These are phyloP conservation scores for Cryptomyrus ogoouensis DNA, from an alignment of 2,113 vertebrate species.

Conservation along the genomic window DNA sequence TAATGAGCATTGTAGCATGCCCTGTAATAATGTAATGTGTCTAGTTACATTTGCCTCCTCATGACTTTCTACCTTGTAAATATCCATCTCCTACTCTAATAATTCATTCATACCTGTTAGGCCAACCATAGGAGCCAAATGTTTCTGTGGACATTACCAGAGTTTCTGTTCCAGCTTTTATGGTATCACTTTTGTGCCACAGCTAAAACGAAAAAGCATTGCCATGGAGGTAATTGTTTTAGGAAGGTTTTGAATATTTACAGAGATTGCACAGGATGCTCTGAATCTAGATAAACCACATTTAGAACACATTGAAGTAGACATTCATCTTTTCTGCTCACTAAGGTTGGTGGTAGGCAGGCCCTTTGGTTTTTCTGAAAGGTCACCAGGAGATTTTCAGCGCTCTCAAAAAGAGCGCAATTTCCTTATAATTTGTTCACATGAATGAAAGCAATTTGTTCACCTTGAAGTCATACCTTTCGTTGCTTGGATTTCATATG, in stretches of 20 bases:
- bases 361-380: not conserved
- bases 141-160: not conserved
- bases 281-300: not conserved
- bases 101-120: not conserved
- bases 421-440: not conserved
- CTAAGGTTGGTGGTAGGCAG: not conserved
- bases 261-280: not conserved
- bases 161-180: not conserved
- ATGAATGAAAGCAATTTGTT: slow-evolving; percentile 2
- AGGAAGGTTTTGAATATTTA: not conserved
- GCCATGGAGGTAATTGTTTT: not conserved
- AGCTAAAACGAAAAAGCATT: not conserved
- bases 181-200: not conserved
- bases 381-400: not conserved
- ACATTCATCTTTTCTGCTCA: not conserved
- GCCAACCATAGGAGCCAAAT: not conserved
- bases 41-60: not conserved
- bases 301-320: not conserved
- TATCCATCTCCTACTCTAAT: not conserved
- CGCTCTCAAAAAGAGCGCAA: not conserved
- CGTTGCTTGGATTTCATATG: not conserved
- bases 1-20: not conserved
- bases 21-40: not conserved
- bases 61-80: not conserved
- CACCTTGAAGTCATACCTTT: not conserved